Evolutionary conservation across 1,140 invertebrate genomes (phyloP), one percentile per base, ranked within the genome.

Genomic region (Dendroctonus ponderosae): DNA sequence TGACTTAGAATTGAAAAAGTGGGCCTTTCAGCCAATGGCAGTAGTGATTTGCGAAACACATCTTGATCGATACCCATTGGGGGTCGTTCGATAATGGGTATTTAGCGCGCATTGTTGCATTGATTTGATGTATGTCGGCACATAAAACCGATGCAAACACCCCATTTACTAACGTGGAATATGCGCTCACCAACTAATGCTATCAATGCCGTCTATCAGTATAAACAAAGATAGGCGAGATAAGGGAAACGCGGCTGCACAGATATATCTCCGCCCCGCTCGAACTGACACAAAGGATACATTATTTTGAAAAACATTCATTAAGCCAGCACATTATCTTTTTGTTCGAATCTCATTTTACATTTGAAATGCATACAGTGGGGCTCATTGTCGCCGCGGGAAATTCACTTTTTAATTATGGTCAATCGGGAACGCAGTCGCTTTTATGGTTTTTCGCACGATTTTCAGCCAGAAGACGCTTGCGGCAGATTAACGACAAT

Each of bases 291-390:
- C 63, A 66, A 66, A 66, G 63, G 63, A 42, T 59, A 52, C 63
- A 66, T 66, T 66, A 66, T 66, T 66, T 66, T 66, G 63, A 66
- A 66, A 66, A 66, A 66, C 63, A 57, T 66, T 66, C 63, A 66
- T 66, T 66, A 66, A 66, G 63, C 56, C 43, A 26, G 37, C 63
- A 37, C 54, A 50, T 66, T 58, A 66, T 66, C 63, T 66, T 66
- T 66, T 66, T 66, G 63, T 58, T 53, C 53, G 62, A 66, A 66
- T 66, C 63, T 66, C 63, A 66, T 66, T 66, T 66, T 57, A 57
- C 63, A 66, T 66, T 66, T 66, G 63, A 54, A 65, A 65, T 65
- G 43, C 48, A 56, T 40, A 58, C 53, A 49, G 37, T 49, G 44
- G 48, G 58, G 43, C 58, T 60, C 43, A 14, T 60, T 60, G 58